Evolutionary conservation across 2,888 invertebrate species (phyloP).

Genomic region (Tortricodes alternella): DNA sequence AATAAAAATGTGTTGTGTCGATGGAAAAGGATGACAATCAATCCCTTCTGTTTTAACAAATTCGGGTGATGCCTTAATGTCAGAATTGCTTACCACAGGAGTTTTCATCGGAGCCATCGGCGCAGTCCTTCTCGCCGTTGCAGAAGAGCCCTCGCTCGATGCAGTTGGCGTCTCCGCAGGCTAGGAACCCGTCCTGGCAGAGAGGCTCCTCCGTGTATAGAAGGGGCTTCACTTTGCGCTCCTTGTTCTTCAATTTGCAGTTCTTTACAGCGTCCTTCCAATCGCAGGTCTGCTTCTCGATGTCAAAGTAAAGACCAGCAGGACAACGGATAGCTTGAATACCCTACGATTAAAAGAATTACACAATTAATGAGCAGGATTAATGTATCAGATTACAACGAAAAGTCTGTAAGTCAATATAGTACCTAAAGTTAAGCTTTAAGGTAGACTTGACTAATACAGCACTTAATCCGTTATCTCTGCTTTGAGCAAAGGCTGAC

Average conservation of each 20-base stretch:
- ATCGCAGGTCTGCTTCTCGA: constrained; percentile 97
- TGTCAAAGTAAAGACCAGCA: constrained; percentile 95
- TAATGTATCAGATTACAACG: not conserved
- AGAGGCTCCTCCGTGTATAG: constrained; percentile 95
- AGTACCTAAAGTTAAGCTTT: no score
- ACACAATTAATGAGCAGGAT: not conserved
- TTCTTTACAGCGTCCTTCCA: constrained; percentile 97
- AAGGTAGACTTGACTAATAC: no score
- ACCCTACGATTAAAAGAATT: constrained; percentile 82
- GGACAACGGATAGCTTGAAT: constrained; percentile 96
- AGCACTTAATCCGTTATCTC: no score
- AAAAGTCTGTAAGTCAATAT: no score
- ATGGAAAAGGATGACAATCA: no score
- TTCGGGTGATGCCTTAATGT: not conserved
- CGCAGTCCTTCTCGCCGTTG: constrained; percentile 95
- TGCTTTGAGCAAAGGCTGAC: no score
- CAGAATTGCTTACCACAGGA: constrained; percentile 89
- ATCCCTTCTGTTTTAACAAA: no score
- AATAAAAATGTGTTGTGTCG: not conserved
- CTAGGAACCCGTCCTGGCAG: constrained; percentile 92
- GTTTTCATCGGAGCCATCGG: constrained; percentile 95
- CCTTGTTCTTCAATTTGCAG: constrained; percentile 94
- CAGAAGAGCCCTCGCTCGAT: constrained; percentile 96
- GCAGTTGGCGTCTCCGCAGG: constrained; percentile 93
- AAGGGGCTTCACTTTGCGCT: constrained; percentile 92